These are phyloP conservation scores for Gobio occitaniae DNA, from an alignment of 2,797 vertebrate species.

Conservation along the genomic window DNA sequence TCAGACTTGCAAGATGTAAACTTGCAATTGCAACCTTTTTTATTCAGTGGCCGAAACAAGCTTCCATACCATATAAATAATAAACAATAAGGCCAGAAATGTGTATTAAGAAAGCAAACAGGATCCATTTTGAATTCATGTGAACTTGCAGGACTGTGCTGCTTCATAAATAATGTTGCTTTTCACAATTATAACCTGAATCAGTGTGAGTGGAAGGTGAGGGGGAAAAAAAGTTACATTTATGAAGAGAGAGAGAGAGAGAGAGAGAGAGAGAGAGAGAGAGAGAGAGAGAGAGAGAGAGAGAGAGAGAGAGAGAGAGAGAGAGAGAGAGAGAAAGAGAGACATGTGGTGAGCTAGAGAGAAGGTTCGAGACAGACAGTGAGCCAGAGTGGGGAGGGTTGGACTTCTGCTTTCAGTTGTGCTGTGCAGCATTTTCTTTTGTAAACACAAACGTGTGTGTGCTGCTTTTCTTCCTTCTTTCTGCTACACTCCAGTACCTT, in stretches of 20 bases:
- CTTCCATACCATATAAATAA: not conserved
- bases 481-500: constrained; percentile 77
- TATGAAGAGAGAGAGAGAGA: constrained; percentile 1
- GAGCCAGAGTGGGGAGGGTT: constrained; percentile 28
- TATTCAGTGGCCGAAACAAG: not conserved
- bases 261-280: not conserved
- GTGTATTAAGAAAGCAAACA: not conserved
- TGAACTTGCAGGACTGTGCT: not conserved
- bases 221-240: constrained; percentile 18
- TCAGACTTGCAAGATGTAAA: no score
- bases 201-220: constrained; percentile 4
- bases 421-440: constrained; percentile 65
- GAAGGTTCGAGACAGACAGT: constrained; percentile 37
- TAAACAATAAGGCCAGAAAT: not conserved
- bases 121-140: constrained; percentile 8
- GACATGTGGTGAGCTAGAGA: constrained; percentile 17
- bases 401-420: constrained; percentile 59
- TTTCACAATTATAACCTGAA: constrained; percentile 36
- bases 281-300: constrained; percentile 1
- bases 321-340: constrained; percentile 7
- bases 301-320: not conserved
- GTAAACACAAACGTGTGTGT: constrained; percentile 70
- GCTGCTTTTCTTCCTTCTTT: constrained; percentile 67
- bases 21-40: not conserved
- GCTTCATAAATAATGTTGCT: not conserved